Base-by-base conservation (phyloP, 2,888 invertebrate species). In the Eupithecia pulchellata region DNA sequence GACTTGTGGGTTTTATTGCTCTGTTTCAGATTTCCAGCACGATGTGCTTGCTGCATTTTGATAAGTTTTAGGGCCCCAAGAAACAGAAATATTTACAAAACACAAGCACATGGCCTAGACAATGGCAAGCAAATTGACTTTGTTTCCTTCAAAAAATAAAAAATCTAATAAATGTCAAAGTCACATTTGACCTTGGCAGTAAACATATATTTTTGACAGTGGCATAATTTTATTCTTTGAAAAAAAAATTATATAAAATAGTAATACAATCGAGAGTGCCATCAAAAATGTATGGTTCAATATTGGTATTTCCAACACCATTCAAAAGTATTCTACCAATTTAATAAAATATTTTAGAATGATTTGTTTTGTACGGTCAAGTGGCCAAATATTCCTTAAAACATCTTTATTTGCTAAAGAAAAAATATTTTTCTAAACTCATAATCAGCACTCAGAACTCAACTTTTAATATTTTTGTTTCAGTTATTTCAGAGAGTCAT, bases 1-100 rank as follows among this genome's bases (percentile, higher is more conserved):
- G 97, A 97, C 92, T 99, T 99, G 86, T 99, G 99, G 58, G 95
- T 82, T 90, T 99, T 99, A 87, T 99, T 99, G 74, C 96, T 95
- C 91, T 99, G 99, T 87, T 99, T 99, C 60, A 98, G 95, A 64
- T 95, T 95, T 55, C 99, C 98, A 39, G 99, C 95, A 69, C 98
- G 96, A 94, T 99, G 99, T 65, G 94, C 92, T 82, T 93, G 94
- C 81, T 93, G 92, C 94, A 94, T 94, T 85, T 86, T 91, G 47
- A 66, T 55, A 20, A n/a, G 55, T 36, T 64, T 57, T 32, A 34
- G 52, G 34, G 34, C 20, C 20, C 5, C 60, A 11, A 62, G 60
- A 66, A 68, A 65, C 13, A 14, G 9, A 76, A 75, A 30, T 84
- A 84, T 84, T 83, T 81, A 84, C 80, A 73, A 81, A 71, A 83